phyloP scores from a whole-genome alignment of 2,797 vertebrate species.

The Hipposideros larvatus region DNA sequence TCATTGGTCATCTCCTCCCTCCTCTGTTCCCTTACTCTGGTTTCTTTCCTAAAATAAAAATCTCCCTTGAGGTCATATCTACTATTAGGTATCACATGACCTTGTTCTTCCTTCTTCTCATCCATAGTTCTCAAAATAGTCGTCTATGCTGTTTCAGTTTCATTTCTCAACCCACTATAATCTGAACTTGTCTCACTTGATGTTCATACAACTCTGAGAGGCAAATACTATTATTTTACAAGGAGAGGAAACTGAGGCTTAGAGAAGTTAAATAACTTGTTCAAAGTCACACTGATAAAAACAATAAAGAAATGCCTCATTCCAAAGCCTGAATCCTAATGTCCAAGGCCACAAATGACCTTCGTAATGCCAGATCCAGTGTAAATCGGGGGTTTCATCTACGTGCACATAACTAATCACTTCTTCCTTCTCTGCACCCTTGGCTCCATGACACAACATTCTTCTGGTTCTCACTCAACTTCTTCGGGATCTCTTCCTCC shows the following conservation, averaged over 20 bases:
- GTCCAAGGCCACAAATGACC: background rate
- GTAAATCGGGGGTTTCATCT: background rate
- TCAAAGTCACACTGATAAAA: background rate
- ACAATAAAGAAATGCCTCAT: slow-evolving; percentile 22
- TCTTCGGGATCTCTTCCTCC: background rate
- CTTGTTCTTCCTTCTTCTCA: background rate
- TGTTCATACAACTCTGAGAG: background rate
- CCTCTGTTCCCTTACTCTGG: background rate
- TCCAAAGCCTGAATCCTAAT: background rate
- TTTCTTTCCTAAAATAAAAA: slow-evolving; percentile 23
- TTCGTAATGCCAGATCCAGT: background rate
- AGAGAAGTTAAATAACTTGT: slow-evolving; percentile 15
- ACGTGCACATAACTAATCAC: background rate
- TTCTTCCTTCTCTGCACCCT: background rate
- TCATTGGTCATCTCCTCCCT: background rate
- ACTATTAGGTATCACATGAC: background rate
- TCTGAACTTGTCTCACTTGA: slow-evolving; percentile 14
- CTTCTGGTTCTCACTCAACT: background rate
- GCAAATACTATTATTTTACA: slow-evolving; percentile 30
- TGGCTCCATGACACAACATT: background rate
- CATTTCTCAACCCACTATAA: background rate
- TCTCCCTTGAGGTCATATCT: background rate
- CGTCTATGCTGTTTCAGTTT: background rate
- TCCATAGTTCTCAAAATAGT: background rate
- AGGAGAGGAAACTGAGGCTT: background rate